Percentiles rank a stretch among this genome's conserved stretches.
Evolutionary conservation across 2,888 invertebrate species (phyloP).

Genomic region (Carabus problematicus): DNA sequence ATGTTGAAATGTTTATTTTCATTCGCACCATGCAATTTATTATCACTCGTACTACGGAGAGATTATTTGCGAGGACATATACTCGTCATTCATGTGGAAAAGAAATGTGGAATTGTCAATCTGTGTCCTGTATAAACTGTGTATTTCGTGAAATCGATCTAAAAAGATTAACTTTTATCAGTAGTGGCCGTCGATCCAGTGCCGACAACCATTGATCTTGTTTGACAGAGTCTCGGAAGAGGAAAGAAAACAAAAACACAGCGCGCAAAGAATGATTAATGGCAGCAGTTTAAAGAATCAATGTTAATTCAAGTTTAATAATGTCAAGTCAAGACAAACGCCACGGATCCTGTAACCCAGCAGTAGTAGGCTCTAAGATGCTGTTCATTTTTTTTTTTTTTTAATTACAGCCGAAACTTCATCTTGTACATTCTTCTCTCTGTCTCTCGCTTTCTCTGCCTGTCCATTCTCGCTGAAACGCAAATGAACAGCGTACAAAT

Average conservation of each 20-base stretch:
- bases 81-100: neutral
- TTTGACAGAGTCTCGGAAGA: constrained; percentile 23
- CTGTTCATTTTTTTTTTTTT: constrained; percentile 1
- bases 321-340: constrained; percentile 35
- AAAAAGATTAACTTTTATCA: constrained; percentile 31
- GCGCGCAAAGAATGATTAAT: constrained; percentile 33
- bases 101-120: constrained; percentile 29
- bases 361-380: neutral
- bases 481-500: constrained; percentile 23
- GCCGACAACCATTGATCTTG: constrained; percentile 32
- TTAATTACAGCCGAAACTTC: constrained; percentile 11
- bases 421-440: neutral
- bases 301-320: constrained; percentile 41
- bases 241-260: constrained; percentile 20
- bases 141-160: constrained; percentile 7
- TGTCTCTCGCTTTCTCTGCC: neutral
- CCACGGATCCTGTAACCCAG: constrained; percentile 20
- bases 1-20: neutral
- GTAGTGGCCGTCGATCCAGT: constrained; percentile 12
- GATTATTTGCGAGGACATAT: neutral
- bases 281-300: constrained; percentile 36
- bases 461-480: constrained; percentile 5
- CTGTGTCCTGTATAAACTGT: constrained; percentile 25
- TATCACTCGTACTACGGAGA: neutral
- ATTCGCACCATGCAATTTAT: neutral